phyloP scores from a whole-genome alignment of 2,113 vertebrate genomes.

The Scophthalmus maximus region DNA sequence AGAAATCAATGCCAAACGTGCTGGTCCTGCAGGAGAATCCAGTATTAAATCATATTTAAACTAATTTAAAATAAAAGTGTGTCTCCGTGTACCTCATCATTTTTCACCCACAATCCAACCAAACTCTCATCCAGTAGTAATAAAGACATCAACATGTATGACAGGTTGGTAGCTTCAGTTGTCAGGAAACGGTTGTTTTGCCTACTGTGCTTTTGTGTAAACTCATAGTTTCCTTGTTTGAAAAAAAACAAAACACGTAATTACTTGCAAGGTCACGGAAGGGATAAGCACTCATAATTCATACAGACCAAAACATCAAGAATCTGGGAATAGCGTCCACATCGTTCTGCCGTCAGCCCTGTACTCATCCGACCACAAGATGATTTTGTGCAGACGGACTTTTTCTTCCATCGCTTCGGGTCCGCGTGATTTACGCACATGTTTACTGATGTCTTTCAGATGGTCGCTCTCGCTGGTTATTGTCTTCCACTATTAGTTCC shows the following conservation, averaged over 20 bases:
- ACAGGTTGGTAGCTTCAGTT: not conserved
- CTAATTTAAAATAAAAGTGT: too few species aligned
- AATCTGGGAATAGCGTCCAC: conserved; percentile 72
- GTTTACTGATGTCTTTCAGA: conserved; percentile 84
- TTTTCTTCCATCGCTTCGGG: conserved; percentile 65
- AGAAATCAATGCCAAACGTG: not conserved
- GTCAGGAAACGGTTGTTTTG: not conserved
- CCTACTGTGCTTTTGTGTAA: not conserved
- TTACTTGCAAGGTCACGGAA: conserved; percentile 50
- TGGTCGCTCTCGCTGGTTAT: conserved; percentile 59
- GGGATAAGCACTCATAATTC: conserved; percentile 69
- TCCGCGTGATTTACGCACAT: conserved; percentile 79
- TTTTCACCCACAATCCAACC: not conserved
- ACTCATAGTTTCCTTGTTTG: conserved; percentile 22
- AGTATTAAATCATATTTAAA: not conserved
- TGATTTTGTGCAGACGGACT: conserved; percentile 68
- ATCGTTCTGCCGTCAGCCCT: conserved; percentile 55
- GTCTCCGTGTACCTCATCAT: not conserved
- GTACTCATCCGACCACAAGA: conserved; percentile 67
- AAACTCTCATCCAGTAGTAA: too few species aligned
- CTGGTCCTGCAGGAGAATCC: not conserved
- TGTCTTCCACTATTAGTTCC: conserved; percentile 82
- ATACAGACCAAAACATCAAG: conserved; percentile 44
- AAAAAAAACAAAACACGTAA: conserved; percentile 31
- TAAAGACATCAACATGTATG: conserved; percentile 34